Evolutionary conservation across 92 coral and sea anemone species (phyloP).

Genomic region (Palythoa grandiflora): DNA sequence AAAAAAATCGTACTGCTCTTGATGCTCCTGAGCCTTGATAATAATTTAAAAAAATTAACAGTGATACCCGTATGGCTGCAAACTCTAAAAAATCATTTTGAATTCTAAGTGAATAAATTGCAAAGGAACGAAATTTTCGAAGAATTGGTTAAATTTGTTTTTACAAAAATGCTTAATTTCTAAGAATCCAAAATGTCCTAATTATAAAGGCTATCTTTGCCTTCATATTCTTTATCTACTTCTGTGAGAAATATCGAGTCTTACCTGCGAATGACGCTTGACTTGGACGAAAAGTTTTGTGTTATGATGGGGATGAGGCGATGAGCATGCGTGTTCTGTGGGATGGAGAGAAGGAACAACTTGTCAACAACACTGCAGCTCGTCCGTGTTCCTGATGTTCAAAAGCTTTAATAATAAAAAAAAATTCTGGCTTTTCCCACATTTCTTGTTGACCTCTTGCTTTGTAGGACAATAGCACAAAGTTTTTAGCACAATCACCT

Average conservation of each 20-base stretch:
- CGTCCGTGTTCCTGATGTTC: neutral
- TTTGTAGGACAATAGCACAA: too few species aligned
- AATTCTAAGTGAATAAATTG: too few species aligned
- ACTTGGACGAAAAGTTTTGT: conserved; percentile 84
- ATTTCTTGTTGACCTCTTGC: too few species aligned
- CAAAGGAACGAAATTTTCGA: too few species aligned
- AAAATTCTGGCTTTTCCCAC: neutral
- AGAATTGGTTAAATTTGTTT: too few species aligned
- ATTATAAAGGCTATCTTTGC: neutral
- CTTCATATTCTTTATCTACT: neutral
- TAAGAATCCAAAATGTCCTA: neutral
- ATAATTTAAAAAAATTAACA: too few species aligned
- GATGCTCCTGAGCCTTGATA: too few species aligned
- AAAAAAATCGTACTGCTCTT: too few species aligned
- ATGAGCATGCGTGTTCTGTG: conserved; percentile 86
- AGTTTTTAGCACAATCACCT: too few species aligned
- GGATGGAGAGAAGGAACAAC: neutral
- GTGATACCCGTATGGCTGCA: too few species aligned
- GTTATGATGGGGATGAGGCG: conserved; percentile 86
- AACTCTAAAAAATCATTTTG: too few species aligned
- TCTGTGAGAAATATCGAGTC: neutral
- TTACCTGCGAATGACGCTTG: conserved; percentile 90
- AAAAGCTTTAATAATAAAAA: neutral
- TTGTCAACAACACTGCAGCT: neutral
- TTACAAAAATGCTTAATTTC: too few species aligned